Conservation (phyloP, 2,113 vertebrate species). For the Eira barbara region DNA sequence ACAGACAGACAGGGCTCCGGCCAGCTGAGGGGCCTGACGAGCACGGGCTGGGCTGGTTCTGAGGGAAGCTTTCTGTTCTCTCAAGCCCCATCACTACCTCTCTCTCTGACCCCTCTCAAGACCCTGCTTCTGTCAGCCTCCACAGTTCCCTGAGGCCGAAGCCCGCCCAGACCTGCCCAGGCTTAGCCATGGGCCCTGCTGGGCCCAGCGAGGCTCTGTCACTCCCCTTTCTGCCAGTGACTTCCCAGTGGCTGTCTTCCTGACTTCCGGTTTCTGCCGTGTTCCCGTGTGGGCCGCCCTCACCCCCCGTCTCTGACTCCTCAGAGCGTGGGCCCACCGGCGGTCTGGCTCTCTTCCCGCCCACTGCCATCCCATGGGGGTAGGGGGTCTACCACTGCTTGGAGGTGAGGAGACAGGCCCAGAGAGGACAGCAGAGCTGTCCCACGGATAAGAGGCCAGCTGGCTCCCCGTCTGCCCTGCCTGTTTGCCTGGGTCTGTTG, state of each 20-base stretch:
- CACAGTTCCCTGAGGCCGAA: neutral
- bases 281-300: rapidly evolving
- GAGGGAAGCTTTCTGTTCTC: neutral
- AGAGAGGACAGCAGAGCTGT: neutral
- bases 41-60: neutral
- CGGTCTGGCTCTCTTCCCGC: neutral
- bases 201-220: neutral
- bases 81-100: neutral
- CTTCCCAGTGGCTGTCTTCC: neutral
- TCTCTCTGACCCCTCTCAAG: neutral
- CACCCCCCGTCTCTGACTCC: neutral
- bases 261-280: neutral
- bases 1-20: neutral
- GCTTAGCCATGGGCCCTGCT: neutral
- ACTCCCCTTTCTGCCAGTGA: neutral
- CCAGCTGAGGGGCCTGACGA: neutral
- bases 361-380: neutral
- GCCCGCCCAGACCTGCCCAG: slow-evolving; percentile 30
- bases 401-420: neutral
- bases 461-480: neutral
- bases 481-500: neutral
- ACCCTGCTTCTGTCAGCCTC: neutral
- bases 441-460: neutral
- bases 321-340: neutral
- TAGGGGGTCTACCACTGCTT: neutral